Evolutionary conservation across 2,888 invertebrate genomes (phyloP), one percentile per base, ranked within the genome.

Genomic region (Cyrtodaria siliqua): DNA sequence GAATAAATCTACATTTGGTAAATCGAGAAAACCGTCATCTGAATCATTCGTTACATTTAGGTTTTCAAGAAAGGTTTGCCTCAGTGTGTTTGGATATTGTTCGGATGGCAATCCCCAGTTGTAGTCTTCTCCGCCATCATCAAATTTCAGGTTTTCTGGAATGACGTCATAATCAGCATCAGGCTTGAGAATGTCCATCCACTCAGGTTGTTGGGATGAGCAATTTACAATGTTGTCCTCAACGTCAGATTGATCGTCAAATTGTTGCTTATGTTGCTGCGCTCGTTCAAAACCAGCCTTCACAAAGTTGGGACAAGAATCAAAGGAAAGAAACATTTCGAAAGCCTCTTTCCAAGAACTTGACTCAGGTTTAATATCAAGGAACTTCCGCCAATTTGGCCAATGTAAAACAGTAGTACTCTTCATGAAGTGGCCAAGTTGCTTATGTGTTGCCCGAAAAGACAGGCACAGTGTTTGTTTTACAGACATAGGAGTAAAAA

Each of bases 351-450:
- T 29, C 84, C 86, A 85, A 26, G 63, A 53, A 38, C 12, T 24
- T 27, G 71, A 27, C 12, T 60, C 33, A 40, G 20, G 14, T 62
- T 78, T 79, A 16, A 84, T 79, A 40, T 84, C 83, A 29, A 42
- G 18, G n/a, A n/a, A n/a, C n/a, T n/a, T n/a, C n/a, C n/a, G n/a
- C n/a, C n/a, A n/a, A n/a, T n/a, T n/a, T n/a, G n/a, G n/a, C n/a
- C n/a, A n/a, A n/a, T n/a, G n/a, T n/a, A n/a, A n/a, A 8, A 82
- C 33, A 9, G 33, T 66, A 76, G 52, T 81, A 79, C 33, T 79
- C 67, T 60, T 83, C 83, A 12, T 26, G 4, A 0, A 78, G 53
- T 2, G 80, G 84, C 77, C 82, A 82, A 18, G 62, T 42, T 29
- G 80, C 80, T 23, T 33, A 12, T 8, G 33, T 33, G 33, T 33